phyloP scores from a whole-genome alignment of 2,888 invertebrate species.

The Meloe dianella region DNA sequence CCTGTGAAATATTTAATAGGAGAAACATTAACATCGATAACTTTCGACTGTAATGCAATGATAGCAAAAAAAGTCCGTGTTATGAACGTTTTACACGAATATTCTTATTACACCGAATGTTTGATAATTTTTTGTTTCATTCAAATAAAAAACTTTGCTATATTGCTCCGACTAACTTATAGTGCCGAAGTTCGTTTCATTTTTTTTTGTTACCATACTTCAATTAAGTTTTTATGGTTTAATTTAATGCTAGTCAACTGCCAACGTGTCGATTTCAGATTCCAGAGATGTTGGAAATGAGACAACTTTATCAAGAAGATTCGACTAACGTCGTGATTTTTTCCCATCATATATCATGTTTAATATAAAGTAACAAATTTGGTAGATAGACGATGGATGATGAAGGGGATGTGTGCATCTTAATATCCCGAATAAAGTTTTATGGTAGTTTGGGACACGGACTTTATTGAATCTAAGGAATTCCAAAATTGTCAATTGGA shows the following conservation, averaged over 20 bases:
- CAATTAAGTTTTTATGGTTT: constrained; percentile 2
- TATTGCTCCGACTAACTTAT: background rate
- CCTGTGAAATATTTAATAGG: constrained; percentile 34
- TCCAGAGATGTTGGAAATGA: background rate
- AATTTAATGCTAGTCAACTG: background rate
- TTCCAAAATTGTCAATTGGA: background rate
- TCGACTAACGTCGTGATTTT: background rate
- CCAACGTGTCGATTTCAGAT: background rate
- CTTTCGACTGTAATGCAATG: constrained; percentile 26
- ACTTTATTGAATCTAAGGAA: constrained; percentile 2
- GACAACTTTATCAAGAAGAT: background rate
- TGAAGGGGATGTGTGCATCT: too few relatives aligned
- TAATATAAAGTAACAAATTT: constrained; percentile 1
- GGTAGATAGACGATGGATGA: background rate
- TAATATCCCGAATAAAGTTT: too few relatives aligned
- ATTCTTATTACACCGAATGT: constrained; percentile 1
- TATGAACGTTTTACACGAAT: constrained; percentile 19
- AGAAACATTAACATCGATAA: constrained; percentile 29
- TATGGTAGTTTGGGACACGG: background rate
- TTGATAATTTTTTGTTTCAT: background rate
- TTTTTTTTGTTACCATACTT: background rate
- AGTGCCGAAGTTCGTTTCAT: background rate
- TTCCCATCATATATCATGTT: background rate
- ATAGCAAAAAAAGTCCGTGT: constrained; percentile 14
- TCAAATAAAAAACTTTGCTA: background rate